phyloP scores from a whole-genome alignment of 2,797 vertebrate species.

The Eulemur coronatus region DNA sequence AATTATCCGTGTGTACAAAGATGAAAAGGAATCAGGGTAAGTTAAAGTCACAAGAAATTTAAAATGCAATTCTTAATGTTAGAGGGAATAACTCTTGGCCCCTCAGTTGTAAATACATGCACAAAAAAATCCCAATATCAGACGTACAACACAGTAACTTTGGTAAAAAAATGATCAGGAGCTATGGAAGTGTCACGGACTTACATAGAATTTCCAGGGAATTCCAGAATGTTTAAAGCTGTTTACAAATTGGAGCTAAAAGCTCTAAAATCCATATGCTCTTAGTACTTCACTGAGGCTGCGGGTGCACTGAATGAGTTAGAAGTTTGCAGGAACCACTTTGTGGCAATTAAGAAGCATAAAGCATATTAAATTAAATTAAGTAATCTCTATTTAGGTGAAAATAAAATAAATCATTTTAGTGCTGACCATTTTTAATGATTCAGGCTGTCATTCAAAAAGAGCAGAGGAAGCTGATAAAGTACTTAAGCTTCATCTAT shows the following conservation, averaged over 20 bases:
- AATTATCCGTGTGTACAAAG: background rate
- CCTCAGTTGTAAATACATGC: background rate
- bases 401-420: slow-evolving; percentile 82
- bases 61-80: background rate
- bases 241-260: slow-evolving; percentile 4
- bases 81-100: too few species aligned
- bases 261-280: background rate
- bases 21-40: background rate
- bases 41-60: background rate
- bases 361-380: slow-evolving; percentile 83
- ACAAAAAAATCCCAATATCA: background rate
- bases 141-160: background rate
- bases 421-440: slow-evolving; percentile 71
- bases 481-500: slow-evolving; percentile 71
- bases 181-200: background rate
- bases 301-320: slow-evolving; percentile 67
- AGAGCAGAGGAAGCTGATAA: slow-evolving; percentile 66
- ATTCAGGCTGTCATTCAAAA: slow-evolving; percentile 72
- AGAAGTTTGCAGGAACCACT: slow-evolving; percentile 70
- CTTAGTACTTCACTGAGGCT: background rate
- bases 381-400: slow-evolving; percentile 79
- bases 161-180: background rate
- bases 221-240: slow-evolving; percentile 50
- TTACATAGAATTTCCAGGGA: background rate
- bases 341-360: slow-evolving; percentile 75